Base-by-base conservation (phyloP, 2,113 vertebrate species). In the Ctenodactylus gundi region DNA sequence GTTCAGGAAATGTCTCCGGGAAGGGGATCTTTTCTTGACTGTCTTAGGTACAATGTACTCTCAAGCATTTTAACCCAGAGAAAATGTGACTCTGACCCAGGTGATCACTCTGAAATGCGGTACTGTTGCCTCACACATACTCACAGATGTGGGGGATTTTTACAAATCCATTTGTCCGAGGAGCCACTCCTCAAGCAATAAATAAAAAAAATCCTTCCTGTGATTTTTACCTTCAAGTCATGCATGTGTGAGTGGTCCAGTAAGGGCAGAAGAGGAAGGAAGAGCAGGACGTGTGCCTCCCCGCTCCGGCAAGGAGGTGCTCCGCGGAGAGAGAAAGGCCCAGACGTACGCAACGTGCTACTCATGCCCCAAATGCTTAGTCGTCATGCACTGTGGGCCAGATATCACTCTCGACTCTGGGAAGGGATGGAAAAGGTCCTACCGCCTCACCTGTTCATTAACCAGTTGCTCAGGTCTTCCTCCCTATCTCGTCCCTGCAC, bases 401-500 rank as follows among this genome's bases (percentile, higher is more conserved):
- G 58, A 53, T 1, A 8, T 31, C 51, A 11, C 58, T 25, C 31
- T 21, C 51, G 55, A 29, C 77, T 62, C 23, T 72, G 70, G 46
- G 49, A 39, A 44, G 4, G 68, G 53, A 72, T 0, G 7, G 6
- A 27, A 9, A 3, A 55, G 57, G 23, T 7, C 13, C 17, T 12
- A n/a, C 5, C 0, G 13, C 14, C 31, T 44, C 11, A 82, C 3
- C 49, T 29, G 17, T 4, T 34, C n/a, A 39, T 12, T 27, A 6
- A n/a, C 27, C 34, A 57, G 23, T 51, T 10, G 36, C 41, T 41
- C 36, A 55, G 7, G 51, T 65, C 17, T 46, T 18, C n/a, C 6
- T 25, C 15, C 34, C 14, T 4, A 3, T 0, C 20, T 2, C 3
- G 20, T 0, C 11, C 39, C 46, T 36, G 6, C 9, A 25, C 7